Evolutionary conservation across 2,113 vertebrate genomes (phyloP).

Genomic region (Lagopus muta): DNA sequence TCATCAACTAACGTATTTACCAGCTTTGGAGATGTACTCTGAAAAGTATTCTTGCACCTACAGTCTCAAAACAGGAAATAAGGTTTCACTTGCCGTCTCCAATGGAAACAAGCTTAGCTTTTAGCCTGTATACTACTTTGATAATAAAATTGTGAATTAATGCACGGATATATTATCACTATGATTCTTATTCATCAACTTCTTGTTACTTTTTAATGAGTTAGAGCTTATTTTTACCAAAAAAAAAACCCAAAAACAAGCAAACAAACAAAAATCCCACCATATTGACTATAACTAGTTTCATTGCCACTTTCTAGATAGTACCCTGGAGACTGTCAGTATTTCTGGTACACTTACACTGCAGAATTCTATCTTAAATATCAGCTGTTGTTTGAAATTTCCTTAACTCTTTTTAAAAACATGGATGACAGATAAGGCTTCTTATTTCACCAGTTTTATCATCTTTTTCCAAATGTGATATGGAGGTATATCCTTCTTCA

Average conservation of each 20-base stretch:
- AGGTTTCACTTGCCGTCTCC: constrained; percentile 11
- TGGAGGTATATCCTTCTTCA: neutral
- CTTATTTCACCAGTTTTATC: neutral
- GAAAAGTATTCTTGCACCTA: constrained; percentile 14
- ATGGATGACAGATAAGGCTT: neutral
- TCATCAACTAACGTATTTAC: neutral
- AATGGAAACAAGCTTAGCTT: constrained; percentile 8
- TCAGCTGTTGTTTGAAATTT: neutral
- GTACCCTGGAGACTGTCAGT: neutral
- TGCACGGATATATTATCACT: neutral
- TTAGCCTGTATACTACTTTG: neutral
- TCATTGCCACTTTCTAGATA: constrained; percentile 14
- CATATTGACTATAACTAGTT: constrained; percentile 16
- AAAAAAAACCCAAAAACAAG: no score
- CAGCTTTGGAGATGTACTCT: neutral
- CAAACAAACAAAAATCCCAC: no score
- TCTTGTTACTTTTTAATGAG: neutral
- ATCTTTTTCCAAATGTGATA: neutral
- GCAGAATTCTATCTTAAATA: neutral
- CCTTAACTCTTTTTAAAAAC: neutral
- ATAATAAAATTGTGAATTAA: constrained; percentile 34
- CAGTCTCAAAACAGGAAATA: constrained; percentile 48
- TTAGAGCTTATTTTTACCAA: neutral
- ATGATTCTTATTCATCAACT: neutral
- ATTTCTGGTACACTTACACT: neutral